Evolutionary conservation across 2,888 invertebrate genomes (phyloP), one percentile per base, ranked within the genome.

Genomic region (Cataglyphis albicans): DNA sequence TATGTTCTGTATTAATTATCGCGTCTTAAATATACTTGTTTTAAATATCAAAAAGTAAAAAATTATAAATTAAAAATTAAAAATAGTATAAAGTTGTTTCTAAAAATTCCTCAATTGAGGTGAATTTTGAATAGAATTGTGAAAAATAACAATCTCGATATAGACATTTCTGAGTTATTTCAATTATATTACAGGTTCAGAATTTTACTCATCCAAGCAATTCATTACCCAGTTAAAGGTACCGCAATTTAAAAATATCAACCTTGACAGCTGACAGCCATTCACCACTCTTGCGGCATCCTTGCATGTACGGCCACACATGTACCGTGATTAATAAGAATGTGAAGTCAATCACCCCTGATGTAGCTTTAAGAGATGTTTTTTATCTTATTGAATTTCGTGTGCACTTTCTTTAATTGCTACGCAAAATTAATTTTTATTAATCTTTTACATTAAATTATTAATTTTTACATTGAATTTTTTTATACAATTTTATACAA

Each of bases 171-270:
- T 18, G 35, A 4, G 64, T 67, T 44, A 25, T 7, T 35, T 9
- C 25, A 75, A 35, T 67, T 12, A 21, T 35, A 15, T 41, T 41
- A 44, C 15, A 74, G 32, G 64, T 44, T 75, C 64, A 1, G 18
- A 15, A 75, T 10, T 15, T 75, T 75, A 52, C 9, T 67, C 65
- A 75, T 75, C 25, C 3, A 32, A 75, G 44, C 52, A 75, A 75
- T 75, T 75, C 25, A 18, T 75, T 12, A 18, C 25, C 6, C 5
- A 48, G 12, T 25, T 25, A 35, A 75, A 65, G 12, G 5, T 81
- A 55, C 0, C 68, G 52, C 48, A 81, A 83, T 88, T 88, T 88
- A 90, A 89, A 89, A 90, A 89, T 90, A 89, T 84, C 85, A 85
- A 89, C 88, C 90, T 89, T 89, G 89, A 86, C 82, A 89, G 86